phyloP scores from a whole-genome alignment of 2,113 vertebrate species.

The Hyla sarda region DNA sequence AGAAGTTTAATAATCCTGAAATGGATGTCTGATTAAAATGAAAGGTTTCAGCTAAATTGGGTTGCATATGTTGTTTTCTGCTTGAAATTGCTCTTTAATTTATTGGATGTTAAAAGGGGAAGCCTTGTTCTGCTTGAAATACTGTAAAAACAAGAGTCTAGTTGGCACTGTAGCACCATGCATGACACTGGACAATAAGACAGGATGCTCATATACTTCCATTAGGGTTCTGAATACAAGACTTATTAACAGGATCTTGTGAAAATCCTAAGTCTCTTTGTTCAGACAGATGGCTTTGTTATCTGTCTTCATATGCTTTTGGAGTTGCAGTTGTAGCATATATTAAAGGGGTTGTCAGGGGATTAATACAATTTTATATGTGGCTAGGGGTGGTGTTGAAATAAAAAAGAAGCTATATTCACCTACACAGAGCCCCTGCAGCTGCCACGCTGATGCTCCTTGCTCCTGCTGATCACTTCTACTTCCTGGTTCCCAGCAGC shows the following conservation, averaged over 20 bases:
- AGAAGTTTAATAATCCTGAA: constrained; percentile 45
- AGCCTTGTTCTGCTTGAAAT: neutral
- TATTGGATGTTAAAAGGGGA: neutral
- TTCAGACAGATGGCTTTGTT: constrained; percentile 17
- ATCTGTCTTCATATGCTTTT: neutral
- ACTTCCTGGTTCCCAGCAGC: too few species aligned
- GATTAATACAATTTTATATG: too few species aligned
- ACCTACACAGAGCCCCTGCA: too few species aligned
- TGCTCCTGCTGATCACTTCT: too few species aligned
- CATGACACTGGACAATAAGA: neutral
- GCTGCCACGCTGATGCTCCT: too few species aligned
- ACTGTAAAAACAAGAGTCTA: neutral
- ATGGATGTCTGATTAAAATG: constrained; percentile 36
- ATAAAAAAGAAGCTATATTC: too few species aligned
- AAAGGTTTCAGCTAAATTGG: constrained; percentile 34
- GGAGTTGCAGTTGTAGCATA: neutral
- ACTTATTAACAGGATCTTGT: constrained; percentile 25
- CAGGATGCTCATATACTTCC: neutral
- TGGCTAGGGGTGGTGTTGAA: too few species aligned
- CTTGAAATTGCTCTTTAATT: constrained; percentile 8
- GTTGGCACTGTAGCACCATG: neutral
- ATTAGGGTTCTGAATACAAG: neutral
- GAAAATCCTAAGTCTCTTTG: neutral
- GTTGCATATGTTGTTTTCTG: neutral
- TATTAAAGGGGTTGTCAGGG: too few species aligned